Evolutionary conservation across 2,888 invertebrate species (phyloP).

Genomic region (Sthenelais limicola): DNA sequence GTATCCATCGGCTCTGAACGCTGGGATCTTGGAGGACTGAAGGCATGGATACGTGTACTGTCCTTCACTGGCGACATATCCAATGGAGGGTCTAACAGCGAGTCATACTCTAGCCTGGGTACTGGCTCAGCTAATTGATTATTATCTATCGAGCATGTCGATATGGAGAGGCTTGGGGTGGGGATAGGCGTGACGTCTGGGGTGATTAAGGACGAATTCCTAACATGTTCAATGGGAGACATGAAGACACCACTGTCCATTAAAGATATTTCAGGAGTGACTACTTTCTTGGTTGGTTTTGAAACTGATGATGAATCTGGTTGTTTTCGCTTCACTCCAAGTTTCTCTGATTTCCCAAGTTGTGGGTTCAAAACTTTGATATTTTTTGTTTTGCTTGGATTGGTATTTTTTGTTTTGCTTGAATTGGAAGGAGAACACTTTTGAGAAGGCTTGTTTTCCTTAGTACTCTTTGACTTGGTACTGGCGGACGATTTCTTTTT

Average conservation of each 20-base stretch:
- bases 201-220: background rate
- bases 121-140: too few relatives aligned
- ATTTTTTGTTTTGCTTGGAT: background rate
- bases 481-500: background rate
- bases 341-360: background rate
- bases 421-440: background rate
- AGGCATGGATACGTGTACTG: too few relatives aligned
- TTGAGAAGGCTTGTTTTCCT: background rate
- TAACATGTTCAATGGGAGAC: slow-evolving; percentile 12
- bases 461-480: background rate
- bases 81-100: background rate
- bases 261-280: background rate
- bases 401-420: background rate
- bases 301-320: too few relatives aligned
- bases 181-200: slow-evolving; percentile 16
- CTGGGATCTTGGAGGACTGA: background rate
- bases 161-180: slow-evolving; percentile 13
- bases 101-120: background rate
- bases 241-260: slow-evolving; percentile 25
- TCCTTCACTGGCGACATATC: slow-evolving; percentile 15
- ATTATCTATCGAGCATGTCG: background rate
- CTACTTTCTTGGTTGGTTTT: background rate
- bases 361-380: background rate
- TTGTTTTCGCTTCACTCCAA: background rate
- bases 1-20: background rate